Conservation (phyloP, 64 coral and sea anemone genomes). For the Astreopora myriophthalma region DNA sequence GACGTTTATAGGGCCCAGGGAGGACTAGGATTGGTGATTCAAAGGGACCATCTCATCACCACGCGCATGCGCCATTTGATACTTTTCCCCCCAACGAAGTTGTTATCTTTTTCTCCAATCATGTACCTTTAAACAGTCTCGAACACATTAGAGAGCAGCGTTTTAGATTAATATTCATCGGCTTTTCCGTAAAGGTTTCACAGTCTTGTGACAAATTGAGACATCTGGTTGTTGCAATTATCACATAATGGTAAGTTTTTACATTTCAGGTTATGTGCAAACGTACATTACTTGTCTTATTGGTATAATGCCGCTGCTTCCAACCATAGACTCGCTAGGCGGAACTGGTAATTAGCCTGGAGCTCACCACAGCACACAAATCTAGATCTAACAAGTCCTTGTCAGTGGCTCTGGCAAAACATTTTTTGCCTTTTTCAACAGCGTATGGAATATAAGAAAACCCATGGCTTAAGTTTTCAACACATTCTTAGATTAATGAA, state of each 20-base stretch:
- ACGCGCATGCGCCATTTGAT: background rate
- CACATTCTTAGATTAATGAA: background rate
- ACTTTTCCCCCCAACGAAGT: background rate
- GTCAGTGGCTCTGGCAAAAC: background rate
- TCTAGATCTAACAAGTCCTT: too few species aligned
- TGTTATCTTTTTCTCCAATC: background rate
- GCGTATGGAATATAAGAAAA: background rate
- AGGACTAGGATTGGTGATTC: too few species aligned
- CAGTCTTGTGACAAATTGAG: background rate
- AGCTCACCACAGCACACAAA: too few species aligned
- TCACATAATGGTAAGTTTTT: background rate
- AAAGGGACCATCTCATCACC: too few species aligned
- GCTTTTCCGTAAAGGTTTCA: background rate
- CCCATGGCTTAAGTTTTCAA: background rate
- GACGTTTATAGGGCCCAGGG: too few species aligned
- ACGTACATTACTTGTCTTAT: background rate
- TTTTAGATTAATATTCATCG: background rate
- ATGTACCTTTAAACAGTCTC: too few species aligned
- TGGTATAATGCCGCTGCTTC: background rate
- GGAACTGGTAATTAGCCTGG: background rate
- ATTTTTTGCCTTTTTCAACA: background rate
- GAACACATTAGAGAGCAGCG: background rate
- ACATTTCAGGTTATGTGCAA: background rate
- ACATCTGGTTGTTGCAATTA: background rate
- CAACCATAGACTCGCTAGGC: background rate